Conservation (phyloP, 1,140 invertebrate genomes). For the Lineus longissimus region DNA sequence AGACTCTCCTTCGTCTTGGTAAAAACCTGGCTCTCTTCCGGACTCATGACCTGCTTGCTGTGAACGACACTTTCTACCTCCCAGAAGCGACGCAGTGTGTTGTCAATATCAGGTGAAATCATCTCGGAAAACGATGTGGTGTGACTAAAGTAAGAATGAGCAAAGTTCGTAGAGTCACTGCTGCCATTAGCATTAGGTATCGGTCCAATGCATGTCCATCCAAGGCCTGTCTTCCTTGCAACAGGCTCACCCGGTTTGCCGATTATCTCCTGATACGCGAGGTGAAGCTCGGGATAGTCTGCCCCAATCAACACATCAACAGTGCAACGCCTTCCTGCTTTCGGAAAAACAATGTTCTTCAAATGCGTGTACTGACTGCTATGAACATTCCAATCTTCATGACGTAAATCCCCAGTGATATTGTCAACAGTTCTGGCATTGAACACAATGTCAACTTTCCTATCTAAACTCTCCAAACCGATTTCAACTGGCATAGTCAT, state of each 20-base stretch:
- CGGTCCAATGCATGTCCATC: slow-evolving; percentile 13
- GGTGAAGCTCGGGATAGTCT: not conserved
- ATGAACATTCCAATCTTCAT: not conserved
- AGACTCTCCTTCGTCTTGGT: not conserved
- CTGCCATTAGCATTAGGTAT: not conserved
- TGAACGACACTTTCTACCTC: not conserved
- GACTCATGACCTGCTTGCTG: not conserved
- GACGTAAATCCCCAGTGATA: not conserved
- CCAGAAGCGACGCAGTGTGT: not conserved
- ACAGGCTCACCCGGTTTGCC: slow-evolving; percentile 8
- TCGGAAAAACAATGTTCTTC: not conserved
- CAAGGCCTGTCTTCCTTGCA: slow-evolving; percentile 6
- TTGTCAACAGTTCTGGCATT: not conserved
- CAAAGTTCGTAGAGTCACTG: not conserved
- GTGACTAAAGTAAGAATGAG: no score
- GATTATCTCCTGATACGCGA: no score
- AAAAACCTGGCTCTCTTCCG: not conserved
- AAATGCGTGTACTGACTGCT: not conserved
- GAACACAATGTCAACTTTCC: not conserved
- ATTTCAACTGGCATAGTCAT: not conserved
- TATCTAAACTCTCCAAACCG: not conserved
- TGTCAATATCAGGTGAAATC: not conserved
- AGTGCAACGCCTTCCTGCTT: not conserved
- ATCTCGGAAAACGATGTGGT: not conserved
- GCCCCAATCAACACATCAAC: not conserved